phyloP scores from a whole-genome alignment of 2,113 vertebrate species.

The Antechinus flavipes region DNA sequence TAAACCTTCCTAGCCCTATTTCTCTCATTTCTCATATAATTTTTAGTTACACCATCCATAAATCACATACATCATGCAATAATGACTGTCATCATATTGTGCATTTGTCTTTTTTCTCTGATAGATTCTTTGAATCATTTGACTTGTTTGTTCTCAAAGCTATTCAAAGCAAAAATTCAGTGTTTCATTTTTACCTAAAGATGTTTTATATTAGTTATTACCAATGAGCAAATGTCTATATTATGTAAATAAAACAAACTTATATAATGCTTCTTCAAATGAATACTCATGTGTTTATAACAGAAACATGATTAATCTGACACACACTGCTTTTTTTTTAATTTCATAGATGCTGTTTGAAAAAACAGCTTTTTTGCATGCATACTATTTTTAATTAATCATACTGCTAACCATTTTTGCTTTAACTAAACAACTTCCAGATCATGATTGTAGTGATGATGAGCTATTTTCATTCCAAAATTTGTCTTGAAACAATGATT shows the following conservation, averaged over 20 bases:
- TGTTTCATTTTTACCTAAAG: constrained; percentile 53
- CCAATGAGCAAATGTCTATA: constrained; percentile 46
- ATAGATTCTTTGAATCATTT: not conserved
- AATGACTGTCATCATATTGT: not conserved
- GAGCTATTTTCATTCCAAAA: not conserved
- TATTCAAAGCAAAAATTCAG: constrained; percentile 19
- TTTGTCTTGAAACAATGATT: not conserved
- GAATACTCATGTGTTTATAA: constrained; percentile 11
- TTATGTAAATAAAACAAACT: constrained; percentile 4
- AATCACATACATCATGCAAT: not conserved
- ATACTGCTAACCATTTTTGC: not conserved
- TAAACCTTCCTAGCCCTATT: not conserved
- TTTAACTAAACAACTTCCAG: not conserved
- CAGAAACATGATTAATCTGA: constrained; percentile 19
- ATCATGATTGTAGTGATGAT: accelerated
- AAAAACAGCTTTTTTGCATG: not conserved
- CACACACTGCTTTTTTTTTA: not conserved
- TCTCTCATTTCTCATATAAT: not conserved
- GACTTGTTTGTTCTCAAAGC: not conserved
- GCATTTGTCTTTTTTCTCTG: not conserved
- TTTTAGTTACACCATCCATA: not conserved
- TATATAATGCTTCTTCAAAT: constrained; percentile 30
- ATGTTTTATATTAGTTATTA: constrained; percentile 40
- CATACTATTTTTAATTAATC: not conserved
- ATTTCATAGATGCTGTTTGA: constrained; percentile 6